phyloP scores from a whole-genome alignment of 2,797 vertebrate genomes.

The Silurus lanzhouensis region DNA sequence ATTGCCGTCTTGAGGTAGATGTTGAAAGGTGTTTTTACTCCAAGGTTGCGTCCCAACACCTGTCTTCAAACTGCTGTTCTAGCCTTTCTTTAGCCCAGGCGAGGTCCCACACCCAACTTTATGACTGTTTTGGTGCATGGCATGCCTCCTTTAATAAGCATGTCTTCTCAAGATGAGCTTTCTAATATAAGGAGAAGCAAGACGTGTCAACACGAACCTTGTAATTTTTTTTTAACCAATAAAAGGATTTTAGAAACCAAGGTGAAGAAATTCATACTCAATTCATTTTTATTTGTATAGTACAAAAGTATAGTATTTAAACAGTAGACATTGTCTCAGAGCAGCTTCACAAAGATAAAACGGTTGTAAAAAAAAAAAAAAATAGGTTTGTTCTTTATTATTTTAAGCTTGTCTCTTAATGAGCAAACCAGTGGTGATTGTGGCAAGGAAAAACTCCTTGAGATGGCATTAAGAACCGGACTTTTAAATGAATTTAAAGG shows the following conservation, averaged over 20 bases:
- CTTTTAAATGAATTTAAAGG: background rate
- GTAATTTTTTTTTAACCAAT: constrained; percentile 71
- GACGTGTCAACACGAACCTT: constrained; percentile 65
- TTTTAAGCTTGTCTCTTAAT: no score
- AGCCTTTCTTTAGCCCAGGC: constrained; percentile 34
- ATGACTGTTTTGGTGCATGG: constrained; percentile 74
- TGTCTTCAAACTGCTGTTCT: constrained; percentile 25
- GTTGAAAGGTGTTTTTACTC: constrained; percentile 41
- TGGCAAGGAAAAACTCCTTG: no score
- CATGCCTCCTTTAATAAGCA: constrained; percentile 70
- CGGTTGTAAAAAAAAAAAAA: no score
- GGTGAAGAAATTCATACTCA: constrained; percentile 49
- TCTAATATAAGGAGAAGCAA: constrained; percentile 61
- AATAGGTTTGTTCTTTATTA: no score
- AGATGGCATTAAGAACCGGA: no score
- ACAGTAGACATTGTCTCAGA: no score
- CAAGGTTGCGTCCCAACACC: constrained; percentile 33
- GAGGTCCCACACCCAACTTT: constrained; percentile 62
- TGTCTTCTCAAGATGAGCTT: constrained; percentile 71
- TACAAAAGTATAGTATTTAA: no score
- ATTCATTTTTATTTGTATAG: no score
- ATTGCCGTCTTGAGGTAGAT: constrained; percentile 16
- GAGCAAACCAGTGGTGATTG: no score
- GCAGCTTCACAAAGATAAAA: no score
- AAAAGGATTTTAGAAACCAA: constrained; percentile 72